Conservation (phyloP, 2,888 invertebrate species). For the Mesoligia furuncula region DNA sequence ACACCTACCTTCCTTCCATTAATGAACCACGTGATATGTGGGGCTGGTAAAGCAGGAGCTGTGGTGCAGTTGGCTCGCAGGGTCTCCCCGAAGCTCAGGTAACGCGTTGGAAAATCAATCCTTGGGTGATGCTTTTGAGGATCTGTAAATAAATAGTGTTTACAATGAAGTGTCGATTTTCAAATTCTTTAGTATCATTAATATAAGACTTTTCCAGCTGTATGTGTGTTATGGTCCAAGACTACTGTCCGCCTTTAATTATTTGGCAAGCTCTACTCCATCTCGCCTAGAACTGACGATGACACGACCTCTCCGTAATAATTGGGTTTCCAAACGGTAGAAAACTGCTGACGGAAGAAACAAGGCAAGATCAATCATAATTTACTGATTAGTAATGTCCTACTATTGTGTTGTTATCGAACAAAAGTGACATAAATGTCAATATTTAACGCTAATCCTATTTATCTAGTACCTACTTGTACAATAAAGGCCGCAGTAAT, state of each 20-base stretch:
- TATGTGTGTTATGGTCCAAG: not conserved
- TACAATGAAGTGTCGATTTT: not conserved
- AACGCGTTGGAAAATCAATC: constrained; percentile 86
- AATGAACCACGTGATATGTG: constrained; percentile 94
- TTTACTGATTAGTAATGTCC: constrained; percentile 14
- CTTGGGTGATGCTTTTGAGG: constrained; percentile 88
- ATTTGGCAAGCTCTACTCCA: not conserved
- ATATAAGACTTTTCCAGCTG: not conserved
- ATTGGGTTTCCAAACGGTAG: not conserved
- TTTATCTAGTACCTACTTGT: constrained; percentile 45
- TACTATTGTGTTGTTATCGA: not conserved
- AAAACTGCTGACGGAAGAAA: not conserved
- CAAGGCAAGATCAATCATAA: constrained; percentile 8
- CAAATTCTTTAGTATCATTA: not conserved
- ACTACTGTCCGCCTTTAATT: not conserved
- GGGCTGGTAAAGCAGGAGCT: constrained; percentile 93
- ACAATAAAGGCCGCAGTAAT: constrained; percentile 38
- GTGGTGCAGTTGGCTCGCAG: constrained; percentile 90
- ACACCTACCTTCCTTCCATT: constrained; percentile 92
- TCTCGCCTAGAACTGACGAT: not conserved
- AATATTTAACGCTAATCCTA: constrained; percentile 40
- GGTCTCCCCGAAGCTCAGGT: constrained; percentile 85
- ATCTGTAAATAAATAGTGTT: constrained; percentile 72
- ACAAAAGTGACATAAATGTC: constrained; percentile 27
- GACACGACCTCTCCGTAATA: constrained; percentile 5